phyloP scores from a whole-genome alignment of 2,113 vertebrate species.

The Syngnathus scovelli region DNA sequence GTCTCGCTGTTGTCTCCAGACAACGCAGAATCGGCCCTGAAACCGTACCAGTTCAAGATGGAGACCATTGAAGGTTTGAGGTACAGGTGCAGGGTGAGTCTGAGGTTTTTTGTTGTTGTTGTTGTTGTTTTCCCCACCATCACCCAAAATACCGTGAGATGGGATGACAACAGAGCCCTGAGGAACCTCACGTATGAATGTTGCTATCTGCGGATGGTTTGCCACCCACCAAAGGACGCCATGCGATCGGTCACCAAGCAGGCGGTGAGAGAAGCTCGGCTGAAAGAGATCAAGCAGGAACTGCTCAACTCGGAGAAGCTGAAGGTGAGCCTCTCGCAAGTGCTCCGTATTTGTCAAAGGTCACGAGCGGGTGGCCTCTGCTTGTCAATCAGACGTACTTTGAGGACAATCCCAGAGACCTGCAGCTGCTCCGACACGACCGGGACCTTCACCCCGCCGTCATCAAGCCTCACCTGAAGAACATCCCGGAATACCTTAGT shows the following conservation, averaged over 20 bases:
- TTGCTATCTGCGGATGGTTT: background rate
- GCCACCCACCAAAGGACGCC: slow-evolving; percentile 72
- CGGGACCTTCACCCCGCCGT: slow-evolving; percentile 84
- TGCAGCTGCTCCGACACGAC: slow-evolving; percentile 85
- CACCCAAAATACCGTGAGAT: too few species aligned
- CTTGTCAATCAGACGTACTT: slow-evolving; percentile 70
- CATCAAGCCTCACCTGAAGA: slow-evolving; percentile 83
- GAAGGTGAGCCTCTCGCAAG: slow-evolving; percentile 69
- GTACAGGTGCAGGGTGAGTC: slow-evolving; percentile 84
- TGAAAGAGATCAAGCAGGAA: slow-evolving; percentile 93
- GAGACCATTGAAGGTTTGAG: slow-evolving; percentile 85
- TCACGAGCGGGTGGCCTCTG: background rate
- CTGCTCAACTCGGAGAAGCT: slow-evolving; percentile 89
- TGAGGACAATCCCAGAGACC: slow-evolving; percentile 88
- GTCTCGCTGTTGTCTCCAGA: slow-evolving; percentile 55
- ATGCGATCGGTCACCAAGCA: slow-evolving; percentile 94
- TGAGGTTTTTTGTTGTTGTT: too few species aligned
- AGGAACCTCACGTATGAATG: background rate
- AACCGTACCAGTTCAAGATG: slow-evolving; percentile 82
- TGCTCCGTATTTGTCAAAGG: too few species aligned
- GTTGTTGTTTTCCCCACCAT: too few species aligned
- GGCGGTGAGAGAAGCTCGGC: slow-evolving; percentile 81
- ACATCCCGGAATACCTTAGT: slow-evolving; percentile 88
- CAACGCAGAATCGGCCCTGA: slow-evolving; percentile 56
- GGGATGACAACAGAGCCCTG: background rate